A percentile compares a stretch with the other conserved stretches of the same genome.
phyloP scores from a whole-genome alignment of 2,113 vertebrate species.

The Pipra filicauda region DNA sequence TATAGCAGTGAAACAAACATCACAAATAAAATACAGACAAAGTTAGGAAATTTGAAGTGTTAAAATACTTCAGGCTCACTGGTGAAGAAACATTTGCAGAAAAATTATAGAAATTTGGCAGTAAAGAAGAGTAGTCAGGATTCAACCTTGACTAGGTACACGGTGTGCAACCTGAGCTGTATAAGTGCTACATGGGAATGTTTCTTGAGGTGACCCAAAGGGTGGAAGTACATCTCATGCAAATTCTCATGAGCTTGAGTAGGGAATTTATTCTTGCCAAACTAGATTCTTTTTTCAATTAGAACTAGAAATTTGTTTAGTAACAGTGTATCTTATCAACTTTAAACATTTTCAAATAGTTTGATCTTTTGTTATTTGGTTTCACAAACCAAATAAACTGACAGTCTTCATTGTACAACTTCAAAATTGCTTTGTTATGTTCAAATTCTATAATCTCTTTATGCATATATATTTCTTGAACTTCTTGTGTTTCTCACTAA shows the following conservation, averaged over 20 bases:
- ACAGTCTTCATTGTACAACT: background rate
- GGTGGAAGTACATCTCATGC: background rate
- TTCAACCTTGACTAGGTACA: background rate
- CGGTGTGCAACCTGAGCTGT: background rate
- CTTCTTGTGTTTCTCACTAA: background rate
- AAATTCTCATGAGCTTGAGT: background rate
- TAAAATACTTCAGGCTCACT: background rate
- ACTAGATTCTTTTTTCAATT: background rate
- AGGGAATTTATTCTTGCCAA: background rate
- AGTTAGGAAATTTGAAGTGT: background rate
- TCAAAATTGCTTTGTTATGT: background rate
- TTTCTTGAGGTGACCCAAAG: background rate
- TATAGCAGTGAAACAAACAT: background rate
- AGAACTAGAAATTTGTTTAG: background rate
- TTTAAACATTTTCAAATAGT: background rate
- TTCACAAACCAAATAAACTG: background rate
- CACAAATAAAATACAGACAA: background rate
- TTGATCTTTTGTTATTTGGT: background rate
- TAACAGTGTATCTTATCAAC: background rate
- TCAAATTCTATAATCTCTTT: background rate
- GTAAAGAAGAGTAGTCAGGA: background rate
- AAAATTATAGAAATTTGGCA: background rate
- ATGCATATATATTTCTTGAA: background rate
- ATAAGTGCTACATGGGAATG: accelerated
- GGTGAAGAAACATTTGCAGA: background rate